Evolutionary conservation across 2,888 invertebrate genomes (phyloP), one percentile per base, ranked within the genome.

Genomic region (Brachyptera putata): DNA sequence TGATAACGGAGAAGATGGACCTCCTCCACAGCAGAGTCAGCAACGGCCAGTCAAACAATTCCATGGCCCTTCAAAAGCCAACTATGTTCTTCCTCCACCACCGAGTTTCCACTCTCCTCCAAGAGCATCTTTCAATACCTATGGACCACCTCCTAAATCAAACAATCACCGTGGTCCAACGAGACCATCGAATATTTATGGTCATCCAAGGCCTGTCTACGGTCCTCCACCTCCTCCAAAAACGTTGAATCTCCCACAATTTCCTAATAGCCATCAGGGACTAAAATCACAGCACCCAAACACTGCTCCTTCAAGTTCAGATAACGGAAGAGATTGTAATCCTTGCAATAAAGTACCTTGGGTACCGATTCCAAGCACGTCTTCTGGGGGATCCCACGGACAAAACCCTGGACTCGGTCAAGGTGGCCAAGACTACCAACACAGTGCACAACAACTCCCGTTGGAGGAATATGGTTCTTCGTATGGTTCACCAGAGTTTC

Each of bases 321-420:
- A 61, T 37, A 70, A 74, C 48, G 79, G 80, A 64, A 81, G 80
- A 69, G 80, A 81, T 64, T 91, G 91, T 70, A 85, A 87, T 70
- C 83, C 87, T 58, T 91, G 91, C 70, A 89, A 91, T 72, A 80
- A 83, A 71, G 82, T 84, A 69, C 91, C 91, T 61, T 91, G 91
- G 91, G 81, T 89, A 67, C 91, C 91, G 36, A 83, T 91, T n/a
- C 67, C 69, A 3, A 53, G 55, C 36, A 26, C 34, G 26, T 1
- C 58, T 34, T 26, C 41, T 1, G 22, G 4, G 2, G 24, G 16
- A n/a, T n/a, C n/a, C n/a, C n/a, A n/a, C 25, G 37, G 24, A 4
- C n/a, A 24, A 18, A 9, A 21, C 43, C 21, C 46, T 1, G 57
- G 57, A 1, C n/a, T 30, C 1, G 46, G 43, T 1, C 34, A 46